Percentiles rank a stretch among this genome's conserved stretches.
phyloP scores from a whole-genome alignment of 2,797 vertebrate species.

The Amphiprion clarkii region DNA sequence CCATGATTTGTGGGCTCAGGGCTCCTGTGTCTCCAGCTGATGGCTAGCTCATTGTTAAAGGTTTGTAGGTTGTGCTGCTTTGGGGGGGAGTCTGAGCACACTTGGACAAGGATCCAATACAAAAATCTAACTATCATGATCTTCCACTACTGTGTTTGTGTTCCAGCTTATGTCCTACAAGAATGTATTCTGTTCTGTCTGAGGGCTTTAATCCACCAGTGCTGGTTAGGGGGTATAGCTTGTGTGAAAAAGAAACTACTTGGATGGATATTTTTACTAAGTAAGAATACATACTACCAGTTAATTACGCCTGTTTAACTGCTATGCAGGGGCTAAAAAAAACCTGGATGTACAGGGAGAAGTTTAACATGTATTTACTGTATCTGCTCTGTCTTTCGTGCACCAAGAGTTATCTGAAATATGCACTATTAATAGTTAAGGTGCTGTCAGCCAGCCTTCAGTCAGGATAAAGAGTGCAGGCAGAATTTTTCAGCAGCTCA shows the following conservation, averaged over 20 bases:
- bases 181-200: no score
- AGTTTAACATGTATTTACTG: no score
- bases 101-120: neutral
- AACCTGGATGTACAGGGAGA: no score
- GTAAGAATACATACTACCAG: no score
- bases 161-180: neutral
- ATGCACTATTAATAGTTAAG: slow-evolving; percentile 39
- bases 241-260: no score
- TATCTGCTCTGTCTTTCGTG: neutral
- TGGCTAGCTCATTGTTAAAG: neutral
- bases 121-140: neutral
- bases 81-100: neutral
- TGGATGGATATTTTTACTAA: no score
- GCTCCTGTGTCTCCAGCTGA: neutral
- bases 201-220: no score
- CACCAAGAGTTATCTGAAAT: slow-evolving; percentile 29
- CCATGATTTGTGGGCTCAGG: neutral
- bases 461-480: slow-evolving; percentile 35
- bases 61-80: neutral
- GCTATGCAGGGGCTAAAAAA: no score
- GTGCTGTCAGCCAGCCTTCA: slow-evolving; percentile 28
- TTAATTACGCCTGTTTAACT: no score
- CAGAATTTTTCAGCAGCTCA: slow-evolving; percentile 32
- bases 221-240: no score
- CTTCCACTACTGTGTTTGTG: neutral